Conservation (phyloP, 2,888 invertebrate genomes). For the Amorpha juglandis region DNA sequence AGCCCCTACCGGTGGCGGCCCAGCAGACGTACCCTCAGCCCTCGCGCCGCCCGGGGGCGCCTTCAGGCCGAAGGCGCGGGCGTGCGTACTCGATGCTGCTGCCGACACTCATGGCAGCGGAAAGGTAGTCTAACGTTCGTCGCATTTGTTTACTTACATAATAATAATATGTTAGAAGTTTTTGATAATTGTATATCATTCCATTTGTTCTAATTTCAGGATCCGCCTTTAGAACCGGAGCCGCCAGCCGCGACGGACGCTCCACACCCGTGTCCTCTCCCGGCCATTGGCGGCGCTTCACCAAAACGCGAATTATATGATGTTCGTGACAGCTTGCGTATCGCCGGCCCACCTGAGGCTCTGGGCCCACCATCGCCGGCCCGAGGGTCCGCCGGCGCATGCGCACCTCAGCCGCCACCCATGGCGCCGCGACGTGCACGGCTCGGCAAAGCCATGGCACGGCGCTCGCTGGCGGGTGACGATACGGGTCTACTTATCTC, state of each 20-base stretch:
- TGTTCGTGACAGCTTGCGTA: constrained; percentile 68
- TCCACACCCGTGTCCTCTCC: constrained; percentile 69
- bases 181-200: background rate
- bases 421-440: constrained; percentile 75
- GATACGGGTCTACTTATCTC: constrained; percentile 79
- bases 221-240: constrained; percentile 72
- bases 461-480: constrained; percentile 84
- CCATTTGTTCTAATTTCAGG: constrained; percentile 49
- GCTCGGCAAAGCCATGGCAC: constrained; percentile 87
- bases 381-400: constrained; percentile 87
- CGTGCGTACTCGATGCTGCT: constrained; percentile 70
- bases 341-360: constrained; percentile 68
- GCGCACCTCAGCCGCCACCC: constrained; percentile 84
- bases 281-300: constrained; percentile 75
- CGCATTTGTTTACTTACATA: background rate
- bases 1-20: constrained; percentile 90
- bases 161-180: background rate
- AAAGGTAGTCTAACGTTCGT: constrained; percentile 56
- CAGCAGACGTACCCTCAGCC: constrained; percentile 68
- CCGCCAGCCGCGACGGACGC: constrained; percentile 73
- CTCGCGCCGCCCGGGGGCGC: constrained; percentile 80
- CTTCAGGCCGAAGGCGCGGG: constrained; percentile 81
- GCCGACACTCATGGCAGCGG: constrained; percentile 77
- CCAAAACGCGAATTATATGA: constrained; percentile 75
- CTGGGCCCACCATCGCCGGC: constrained; percentile 88